Base-by-base conservation (phyloP, 1,140 invertebrate species). In the Amphibalanus amphitrite region DNA sequence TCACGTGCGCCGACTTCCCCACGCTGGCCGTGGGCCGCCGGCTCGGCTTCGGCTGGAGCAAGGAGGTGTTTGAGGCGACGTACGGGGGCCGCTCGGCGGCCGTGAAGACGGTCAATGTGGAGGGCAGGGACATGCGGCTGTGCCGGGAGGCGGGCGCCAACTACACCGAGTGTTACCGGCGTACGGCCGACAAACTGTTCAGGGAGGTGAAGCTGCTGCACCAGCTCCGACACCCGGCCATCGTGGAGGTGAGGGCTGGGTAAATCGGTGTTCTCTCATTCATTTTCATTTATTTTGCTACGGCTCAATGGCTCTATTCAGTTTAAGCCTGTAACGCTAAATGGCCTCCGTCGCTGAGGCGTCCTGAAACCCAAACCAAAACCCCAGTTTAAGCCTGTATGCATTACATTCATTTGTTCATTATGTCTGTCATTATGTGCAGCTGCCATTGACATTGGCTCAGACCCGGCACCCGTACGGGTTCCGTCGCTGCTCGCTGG, bases 91-190 rank as follows among this genome's bases (percentile, higher is more conserved):
- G 73, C 59, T 69, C 74, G 1, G 75, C 82, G 1, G 82, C 83
- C 1, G 72, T 84, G 17, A 84, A 84, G 74, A 81, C 79, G 0
- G 81, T 83, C 23, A 82, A 82, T 74, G 71, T 78, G 0, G 76
- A 78, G 26, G 82, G 82, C 3, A 78, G 80, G 70, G 80, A 83
- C 71, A 77, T 83, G 1, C 74, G 71, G 6, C 72, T 77, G 3
- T 84, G 82, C 74, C 72, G 79, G 68, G 73, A 77, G 26, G 38
- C 75, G 13, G 47, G 47, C 6, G 17, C 47, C 6, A 59, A 59
- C 47, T 59, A 59, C 23, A 59, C 47, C 6, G 47, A 59, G 10
- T 59, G 47, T 20, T 59, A 59, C 47, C 13, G 47, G 13, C 6
- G 47, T 6, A 59, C 47, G 47, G 47, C 47, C 10, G 47, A 59